Percentiles rank a stretch among this genome's conserved stretches.
Conservation (phyloP, 2,797 vertebrate genomes). For the Hoplostethus mediterraneus region DNA sequence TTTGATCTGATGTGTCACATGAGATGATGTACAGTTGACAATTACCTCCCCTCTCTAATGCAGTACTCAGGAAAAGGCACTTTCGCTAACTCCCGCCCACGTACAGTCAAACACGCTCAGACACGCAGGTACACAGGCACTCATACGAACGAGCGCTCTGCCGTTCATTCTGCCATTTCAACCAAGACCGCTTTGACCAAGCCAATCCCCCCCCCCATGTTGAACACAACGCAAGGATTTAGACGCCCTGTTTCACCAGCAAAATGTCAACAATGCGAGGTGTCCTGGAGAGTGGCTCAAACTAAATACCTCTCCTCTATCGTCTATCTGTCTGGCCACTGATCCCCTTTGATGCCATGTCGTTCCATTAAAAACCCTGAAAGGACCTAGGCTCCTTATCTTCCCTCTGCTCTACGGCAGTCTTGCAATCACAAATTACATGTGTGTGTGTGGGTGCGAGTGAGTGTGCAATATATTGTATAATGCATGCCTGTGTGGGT, state of each 20-base stretch:
- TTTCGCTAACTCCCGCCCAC: slow-evolving; percentile 21
- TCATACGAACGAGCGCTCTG: background rate
- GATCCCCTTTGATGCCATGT: slow-evolving; percentile 64
- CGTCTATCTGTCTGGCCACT: slow-evolving; percentile 47
- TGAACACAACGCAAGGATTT: slow-evolving; percentile 59
- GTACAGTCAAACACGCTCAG: background rate
- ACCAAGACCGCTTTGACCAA: slow-evolving; percentile 39
- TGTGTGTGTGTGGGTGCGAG: slow-evolving; percentile 8
- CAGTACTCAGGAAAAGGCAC: slow-evolving; percentile 29
- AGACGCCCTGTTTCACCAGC: slow-evolving; percentile 32
- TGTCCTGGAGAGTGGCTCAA: slow-evolving; percentile 58
- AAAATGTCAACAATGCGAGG: slow-evolving; percentile 73
- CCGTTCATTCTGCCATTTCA: slow-evolving; percentile 37
- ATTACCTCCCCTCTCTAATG: slow-evolving; percentile 37
- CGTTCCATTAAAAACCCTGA: slow-evolving; percentile 65
- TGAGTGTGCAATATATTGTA: background rate
- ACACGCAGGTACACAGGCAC: background rate
- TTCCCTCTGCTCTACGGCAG: slow-evolving; percentile 27
- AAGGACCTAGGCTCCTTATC: slow-evolving; percentile 60
- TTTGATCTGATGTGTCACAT: slow-evolving; percentile 59
- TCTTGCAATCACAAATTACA: slow-evolving; percentile 17
- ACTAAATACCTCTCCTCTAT: slow-evolving; percentile 56
- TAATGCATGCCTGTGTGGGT: slow-evolving; percentile 2
- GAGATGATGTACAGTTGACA: slow-evolving; percentile 50
- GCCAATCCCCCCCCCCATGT: slow-evolving; percentile 56